These are phyloP conservation scores for Philantomba maxwellii DNA, from an alignment of 2,113 vertebrate genomes.

Conservation along the genomic window DNA sequence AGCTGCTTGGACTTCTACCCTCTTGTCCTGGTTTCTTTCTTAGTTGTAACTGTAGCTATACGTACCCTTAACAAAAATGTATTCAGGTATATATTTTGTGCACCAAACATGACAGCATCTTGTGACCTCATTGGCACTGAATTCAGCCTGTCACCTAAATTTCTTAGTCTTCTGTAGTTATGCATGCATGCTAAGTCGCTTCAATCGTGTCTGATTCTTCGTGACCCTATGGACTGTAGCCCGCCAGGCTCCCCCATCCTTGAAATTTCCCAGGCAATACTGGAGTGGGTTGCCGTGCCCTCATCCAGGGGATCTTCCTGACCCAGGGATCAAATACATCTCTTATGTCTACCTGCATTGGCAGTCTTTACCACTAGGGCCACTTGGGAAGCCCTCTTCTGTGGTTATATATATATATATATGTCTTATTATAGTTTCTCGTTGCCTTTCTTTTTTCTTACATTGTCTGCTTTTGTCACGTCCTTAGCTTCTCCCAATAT, in stretches of 20 bases:
- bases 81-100: not conserved
- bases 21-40: not conserved
- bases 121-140: not conserved
- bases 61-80: not conserved
- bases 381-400: not conserved
- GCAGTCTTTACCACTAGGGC: not conserved
- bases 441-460: not conserved
- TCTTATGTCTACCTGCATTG: not conserved
- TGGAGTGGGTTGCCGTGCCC: not conserved
- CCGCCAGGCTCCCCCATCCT: not conserved
- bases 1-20: rapidly evolving
- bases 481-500: not conserved
- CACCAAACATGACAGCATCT: not conserved
- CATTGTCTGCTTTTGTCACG: not conserved
- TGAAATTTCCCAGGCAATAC: not conserved
- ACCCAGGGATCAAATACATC: not conserved
- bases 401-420: not conserved
- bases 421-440: not conserved
- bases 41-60: not conserved
- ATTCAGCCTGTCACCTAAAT: not conserved
- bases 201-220: not conserved
- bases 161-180: not conserved
- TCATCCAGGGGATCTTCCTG: not conserved
- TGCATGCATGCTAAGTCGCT: not conserved
- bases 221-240: not conserved